A percentile compares a stretch with the other conserved stretches of the same genome.
phyloP scores from a whole-genome alignment of 2,888 invertebrate genomes.

The Megastigmus dorsalis region DNA sequence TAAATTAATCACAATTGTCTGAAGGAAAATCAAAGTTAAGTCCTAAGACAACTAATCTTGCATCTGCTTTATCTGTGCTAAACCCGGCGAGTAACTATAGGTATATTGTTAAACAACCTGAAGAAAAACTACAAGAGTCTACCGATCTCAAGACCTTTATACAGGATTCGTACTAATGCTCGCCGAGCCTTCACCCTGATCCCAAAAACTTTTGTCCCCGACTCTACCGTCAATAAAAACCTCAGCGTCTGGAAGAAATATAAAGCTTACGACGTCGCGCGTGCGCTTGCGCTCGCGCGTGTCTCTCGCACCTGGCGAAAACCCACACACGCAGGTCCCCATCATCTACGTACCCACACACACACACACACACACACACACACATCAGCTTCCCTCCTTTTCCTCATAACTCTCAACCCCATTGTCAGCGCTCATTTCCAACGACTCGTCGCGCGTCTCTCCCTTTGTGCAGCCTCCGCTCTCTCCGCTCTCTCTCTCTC shows the following conservation, averaged over 20 bases:
- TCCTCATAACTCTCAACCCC: conserved; percentile 38
- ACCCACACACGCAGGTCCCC: conserved; percentile 17
- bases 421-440: conserved; percentile 40
- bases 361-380: background rate
- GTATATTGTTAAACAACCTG: no score
- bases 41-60: no score
- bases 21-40: no score
- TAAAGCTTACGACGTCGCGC: conserved; percentile 25
- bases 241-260: conserved; percentile 38
- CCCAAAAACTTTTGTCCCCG: conserved; percentile 46
- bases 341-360: background rate
- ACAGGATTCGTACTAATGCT: no score
- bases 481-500: background rate
- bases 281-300: conserved; percentile 54
- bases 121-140: no score
- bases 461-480: conserved; percentile 8
- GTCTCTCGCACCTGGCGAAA: conserved; percentile 63
- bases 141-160: no score
- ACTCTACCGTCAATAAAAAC: conserved; percentile 47
- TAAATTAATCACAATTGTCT: no score
- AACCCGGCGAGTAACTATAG: no score
- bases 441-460: conserved; percentile 35
- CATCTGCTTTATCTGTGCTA: no score
- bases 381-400: conserved; percentile 11
- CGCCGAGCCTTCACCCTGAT: no score